Conservation (phyloP, 2,888 invertebrate species). For the Pachymerium ferrugineum region DNA sequence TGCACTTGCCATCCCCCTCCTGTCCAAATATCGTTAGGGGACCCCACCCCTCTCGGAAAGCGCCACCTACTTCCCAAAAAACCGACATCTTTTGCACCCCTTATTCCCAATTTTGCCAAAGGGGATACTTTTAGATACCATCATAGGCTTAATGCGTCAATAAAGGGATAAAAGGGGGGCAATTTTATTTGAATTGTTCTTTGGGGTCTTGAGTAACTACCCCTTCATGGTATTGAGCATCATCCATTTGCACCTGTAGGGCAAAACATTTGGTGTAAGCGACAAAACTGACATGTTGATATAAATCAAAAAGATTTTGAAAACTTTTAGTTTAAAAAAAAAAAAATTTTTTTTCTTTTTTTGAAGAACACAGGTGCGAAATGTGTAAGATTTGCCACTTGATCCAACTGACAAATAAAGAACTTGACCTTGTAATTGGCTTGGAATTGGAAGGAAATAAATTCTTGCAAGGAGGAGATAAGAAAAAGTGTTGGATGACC, state of each 20-base stretch:
- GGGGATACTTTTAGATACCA: conserved; percentile 14
- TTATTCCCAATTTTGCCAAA: conserved; percentile 15
- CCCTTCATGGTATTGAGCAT: not conserved
- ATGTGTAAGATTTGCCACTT: not conserved
- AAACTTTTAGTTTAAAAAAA: not conserved
- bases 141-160: conserved; percentile 18
- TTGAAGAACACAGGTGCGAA: not conserved
- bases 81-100: not conserved
- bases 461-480: conserved; percentile 1
- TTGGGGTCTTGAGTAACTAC: conserved; percentile 14
- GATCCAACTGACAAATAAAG: conserved; percentile 1
- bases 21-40: conserved; percentile 14
- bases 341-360: not conserved
- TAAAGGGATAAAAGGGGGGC: conserved; percentile 13
- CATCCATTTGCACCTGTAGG: conserved; percentile 13
- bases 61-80: not conserved
- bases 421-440: conserved; percentile 15
- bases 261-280: not conserved
- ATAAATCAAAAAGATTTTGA: not conserved
- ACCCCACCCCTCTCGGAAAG: not conserved
- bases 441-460: conserved; percentile 9
- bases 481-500: conserved; percentile 18
- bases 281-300: not conserved
- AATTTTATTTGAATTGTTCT: conserved; percentile 20
- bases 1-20: conserved; percentile 4